phyloP scores from a whole-genome alignment of 2,797 vertebrate species.

The Sarcoramphus papa region DNA sequence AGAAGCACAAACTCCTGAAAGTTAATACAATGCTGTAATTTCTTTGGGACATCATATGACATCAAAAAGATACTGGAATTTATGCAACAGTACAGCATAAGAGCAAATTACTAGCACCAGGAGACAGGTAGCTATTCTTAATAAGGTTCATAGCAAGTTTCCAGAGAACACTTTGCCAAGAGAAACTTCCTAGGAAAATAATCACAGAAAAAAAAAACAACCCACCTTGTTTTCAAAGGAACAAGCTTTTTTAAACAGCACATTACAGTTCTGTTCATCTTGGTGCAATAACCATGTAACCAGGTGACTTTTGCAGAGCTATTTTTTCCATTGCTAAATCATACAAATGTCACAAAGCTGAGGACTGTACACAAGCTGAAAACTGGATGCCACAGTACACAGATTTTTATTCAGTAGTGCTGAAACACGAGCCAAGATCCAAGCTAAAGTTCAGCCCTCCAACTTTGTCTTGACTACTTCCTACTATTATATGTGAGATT shows the following conservation, averaged over 20 bases:
- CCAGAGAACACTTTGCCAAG: slow-evolving; percentile 59
- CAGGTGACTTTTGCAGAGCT: background rate
- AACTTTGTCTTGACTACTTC: slow-evolving; percentile 63
- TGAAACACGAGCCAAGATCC: background rate
- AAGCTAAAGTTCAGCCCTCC: slow-evolving; percentile 45
- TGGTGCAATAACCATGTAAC: background rate
- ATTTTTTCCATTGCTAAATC: background rate
- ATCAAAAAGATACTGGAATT: background rate
- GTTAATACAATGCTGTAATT: background rate
- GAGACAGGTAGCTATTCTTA: slow-evolving; percentile 28
- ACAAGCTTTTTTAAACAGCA: background rate
- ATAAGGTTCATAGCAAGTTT: slow-evolving; percentile 40
- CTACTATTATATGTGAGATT: slow-evolving; percentile 65
- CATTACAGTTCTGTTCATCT: background rate
- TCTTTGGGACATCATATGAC: background rate
- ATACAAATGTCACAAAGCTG: background rate
- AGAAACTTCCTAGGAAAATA: slow-evolving; percentile 69
- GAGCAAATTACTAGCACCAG: background rate
- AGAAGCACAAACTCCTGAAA: background rate
- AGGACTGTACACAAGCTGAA: background rate
- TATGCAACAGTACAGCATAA: background rate
- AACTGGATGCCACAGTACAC: background rate
- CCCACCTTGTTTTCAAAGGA: background rate
- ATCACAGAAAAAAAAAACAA: background rate
- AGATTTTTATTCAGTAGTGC: slow-evolving; percentile 18